Evolutionary conservation across 2,797 vertebrate genomes (phyloP), one percentile per base, ranked within the genome.

Genomic region (Chromobotia macracanthus): DNA sequence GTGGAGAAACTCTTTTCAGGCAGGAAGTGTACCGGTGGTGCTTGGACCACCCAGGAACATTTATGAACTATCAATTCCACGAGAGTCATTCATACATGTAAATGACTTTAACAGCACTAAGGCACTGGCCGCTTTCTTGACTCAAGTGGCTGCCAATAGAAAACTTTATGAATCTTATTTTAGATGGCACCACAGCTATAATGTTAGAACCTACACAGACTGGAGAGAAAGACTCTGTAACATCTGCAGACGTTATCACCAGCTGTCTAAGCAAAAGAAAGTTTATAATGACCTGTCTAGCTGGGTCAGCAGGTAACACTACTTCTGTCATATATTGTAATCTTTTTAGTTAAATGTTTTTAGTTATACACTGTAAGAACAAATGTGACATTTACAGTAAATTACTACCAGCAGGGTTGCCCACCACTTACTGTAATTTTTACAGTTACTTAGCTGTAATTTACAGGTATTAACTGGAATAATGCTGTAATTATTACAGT

Each of bases 161-260:
- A 87, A 86, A 60, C 84, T 23, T 10, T 96, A 96, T 46, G 84
- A 0, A 10, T 58, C 84, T 21, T 96, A 93, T 87, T 92, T 97
- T 0, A 3, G 81, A 5, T 97, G 96, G 96, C 91, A 88, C 13
- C 82, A 67, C 7, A 83, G 18, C 5, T 88, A 92, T 70, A 86
- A 69, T 0, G 91, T 97, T 19, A 92, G 92, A 79, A 88, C 88
- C 13, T 89, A 90, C 5, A 58, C 48, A 0, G 93, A 96, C 87
- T 97, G 96, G 96, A 89, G 87, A 53, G 95, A 97, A 50, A 89
- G 96, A 12, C 91, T 97, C 68, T 97, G 96, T 23, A 84, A 88
- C 7, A 92, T 97, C 83, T 98, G 96, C 56, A 46, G 78, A 0
- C 83, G 13, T 1, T 95, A 93, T 66, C 84, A 91, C 0, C 41